Conservation (phyloP, 2,797 vertebrate species). For the Sebastiscus tertius region DNA sequence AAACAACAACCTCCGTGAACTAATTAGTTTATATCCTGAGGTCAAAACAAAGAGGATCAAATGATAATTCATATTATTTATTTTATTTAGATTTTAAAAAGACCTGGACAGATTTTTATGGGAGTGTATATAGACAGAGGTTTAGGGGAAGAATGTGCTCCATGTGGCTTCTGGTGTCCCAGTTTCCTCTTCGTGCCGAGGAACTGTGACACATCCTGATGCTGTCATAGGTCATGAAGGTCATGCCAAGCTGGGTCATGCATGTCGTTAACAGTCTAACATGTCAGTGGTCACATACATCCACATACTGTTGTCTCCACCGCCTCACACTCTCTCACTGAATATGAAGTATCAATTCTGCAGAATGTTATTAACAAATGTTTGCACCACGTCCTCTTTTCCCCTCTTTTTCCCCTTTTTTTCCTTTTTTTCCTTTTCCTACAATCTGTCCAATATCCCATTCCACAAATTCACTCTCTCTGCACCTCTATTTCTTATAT, state of each 20-base stretch:
- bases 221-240: conserved; percentile 38
- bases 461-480: conserved; percentile 22
- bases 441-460: conserved; percentile 28
- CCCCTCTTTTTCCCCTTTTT: conserved; percentile 11
- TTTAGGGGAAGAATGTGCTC: not conserved
- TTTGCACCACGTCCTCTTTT: conserved; percentile 63
- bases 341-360: conserved; percentile 53
- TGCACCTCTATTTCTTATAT: conserved; percentile 11
- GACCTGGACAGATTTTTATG: not conserved
- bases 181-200: not conserved
- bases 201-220: conserved; percentile 11
- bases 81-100: not conserved
- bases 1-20: not conserved
- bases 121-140: not conserved
- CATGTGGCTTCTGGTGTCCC: conserved; percentile 37
- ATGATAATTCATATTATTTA: not conserved
- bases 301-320: conserved; percentile 13
- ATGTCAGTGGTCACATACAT: conserved; percentile 32
- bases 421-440: conserved; percentile 12
- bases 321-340: conserved; percentile 26
- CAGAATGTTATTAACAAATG: conserved; percentile 72
- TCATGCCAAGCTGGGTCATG: conserved; percentile 51
- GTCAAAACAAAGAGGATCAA: not conserved
- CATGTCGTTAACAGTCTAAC: conserved; percentile 53
- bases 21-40: not conserved